These are phyloP conservation scores for Abramis brama DNA, from an alignment of 2,113 vertebrate genomes.

Conservation along the genomic window DNA sequence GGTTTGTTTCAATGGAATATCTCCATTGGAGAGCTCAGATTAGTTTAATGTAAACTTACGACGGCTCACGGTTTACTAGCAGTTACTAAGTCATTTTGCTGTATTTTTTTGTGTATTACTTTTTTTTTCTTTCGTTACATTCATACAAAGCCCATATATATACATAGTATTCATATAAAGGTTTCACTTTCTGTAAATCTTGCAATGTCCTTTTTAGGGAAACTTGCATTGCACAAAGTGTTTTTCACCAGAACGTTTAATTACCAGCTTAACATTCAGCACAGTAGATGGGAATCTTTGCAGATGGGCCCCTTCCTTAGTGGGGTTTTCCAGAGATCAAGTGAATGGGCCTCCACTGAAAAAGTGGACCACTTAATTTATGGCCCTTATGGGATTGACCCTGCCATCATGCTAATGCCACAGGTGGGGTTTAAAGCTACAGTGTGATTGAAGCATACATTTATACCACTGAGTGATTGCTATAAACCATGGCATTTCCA, in stretches of 20 bases:
- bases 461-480: not conserved
- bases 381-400: not conserved
- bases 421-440: conserved; percentile 8
- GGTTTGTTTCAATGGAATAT: conserved; percentile 8
- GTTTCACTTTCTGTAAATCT: not conserved
- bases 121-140: not conserved
- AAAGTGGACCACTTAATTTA: not conserved
- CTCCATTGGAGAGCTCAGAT: not conserved
- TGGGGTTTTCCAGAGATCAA: conserved; percentile 16
- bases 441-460: conserved; percentile 5
- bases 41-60: not conserved
- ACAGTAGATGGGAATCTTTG: not conserved
- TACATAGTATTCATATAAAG: not conserved
- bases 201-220: not conserved
- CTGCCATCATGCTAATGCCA: not conserved
- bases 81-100: not conserved
- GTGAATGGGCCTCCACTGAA: not conserved
- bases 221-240: not conserved
- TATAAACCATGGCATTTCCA: not conserved
- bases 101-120: not conserved
- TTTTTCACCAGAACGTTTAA: not conserved
- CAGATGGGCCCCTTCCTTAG: not conserved
- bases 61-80: not conserved
- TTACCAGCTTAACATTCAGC: conserved; percentile 2
- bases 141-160: not conserved